Evolutionary conservation across 2,888 invertebrate species (phyloP), one percentile per base, ranked within the genome.

Genomic region (Hedychridium roseum): DNA sequence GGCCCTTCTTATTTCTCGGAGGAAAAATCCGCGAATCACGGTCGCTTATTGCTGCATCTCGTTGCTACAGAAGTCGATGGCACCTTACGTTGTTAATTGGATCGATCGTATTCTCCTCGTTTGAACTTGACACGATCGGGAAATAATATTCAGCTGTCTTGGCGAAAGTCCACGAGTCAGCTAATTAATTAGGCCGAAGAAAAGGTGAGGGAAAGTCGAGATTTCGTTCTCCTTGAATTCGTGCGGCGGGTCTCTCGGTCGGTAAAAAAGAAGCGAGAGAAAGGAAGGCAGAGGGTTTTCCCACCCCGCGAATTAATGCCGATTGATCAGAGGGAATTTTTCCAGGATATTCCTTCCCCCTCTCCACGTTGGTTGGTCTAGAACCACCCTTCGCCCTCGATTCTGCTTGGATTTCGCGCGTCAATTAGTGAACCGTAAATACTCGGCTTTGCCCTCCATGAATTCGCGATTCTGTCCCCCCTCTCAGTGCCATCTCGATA

Each of bases 121-220:
- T n/a, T n/a, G n/a, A n/a, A n/a, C n/a, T n/a, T n/a, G n/a, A n/a
- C n/a, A n/a, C n/a, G n/a, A n/a, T n/a, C n/a, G n/a, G n/a, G n/a
- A n/a, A n/a, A n/a, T n/a, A n/a, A n/a, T n/a, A 56, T 56, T 56
- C 47, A 46, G 36, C 23, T 43, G 44, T 31, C 31, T 31, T 41
- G 52, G 40, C 50, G 54, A 57, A 68, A 71, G 60, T 69, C 66
- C 66, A 62, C 60, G 64, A 60, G 54, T 57, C 51, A n/a, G 60
- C 65, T 72, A 70, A 72, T 72, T 70, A 71, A 72, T 70, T 68
- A 66, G 62, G 49, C 65, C 64, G 68, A 68, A n/a, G 66, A 64
- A 72, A 23, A 68, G 61, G 66, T 59, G 64, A 66, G 59, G 57
- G 57, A 59, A 46, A 32, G 35, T 31, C 7, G n/a, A 30, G 11